These are phyloP conservation scores for Tetramorium bicarinatum DNA, from an alignment of 2,888 invertebrate genomes.

Conservation along the genomic window DNA sequence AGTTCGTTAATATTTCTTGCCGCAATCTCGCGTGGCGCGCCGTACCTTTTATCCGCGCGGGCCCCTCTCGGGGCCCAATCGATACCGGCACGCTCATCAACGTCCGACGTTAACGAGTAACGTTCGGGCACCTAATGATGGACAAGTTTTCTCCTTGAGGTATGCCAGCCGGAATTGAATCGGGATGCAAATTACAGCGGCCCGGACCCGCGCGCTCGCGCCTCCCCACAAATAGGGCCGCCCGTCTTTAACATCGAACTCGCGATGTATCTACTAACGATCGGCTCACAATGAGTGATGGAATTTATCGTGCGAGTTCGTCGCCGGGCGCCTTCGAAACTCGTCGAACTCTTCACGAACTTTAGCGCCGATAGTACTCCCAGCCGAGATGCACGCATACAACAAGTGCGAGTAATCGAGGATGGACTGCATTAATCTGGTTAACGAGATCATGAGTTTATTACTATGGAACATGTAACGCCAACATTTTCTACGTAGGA, in stretches of 20 bases:
- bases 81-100: slow-evolving; percentile 60
- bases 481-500: slow-evolving; percentile 5
- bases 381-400: background rate
- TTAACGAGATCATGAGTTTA: slow-evolving; percentile 55
- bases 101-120: slow-evolving; percentile 62
- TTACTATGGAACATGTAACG: slow-evolving; percentile 34
- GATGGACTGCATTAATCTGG: slow-evolving; percentile 41
- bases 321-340: slow-evolving; percentile 39
- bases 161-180: slow-evolving; percentile 71
- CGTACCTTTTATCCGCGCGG: slow-evolving; percentile 57
- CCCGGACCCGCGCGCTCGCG: slow-evolving; percentile 40
- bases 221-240: slow-evolving; percentile 46
- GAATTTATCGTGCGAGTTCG: slow-evolving; percentile 55
- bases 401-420: slow-evolving; percentile 22
- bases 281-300: slow-evolving; percentile 64
- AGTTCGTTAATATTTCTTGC: slow-evolving; percentile 63
- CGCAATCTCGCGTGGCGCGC: slow-evolving; percentile 55
- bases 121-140: slow-evolving; percentile 63
- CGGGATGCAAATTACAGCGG: slow-evolving; percentile 74
- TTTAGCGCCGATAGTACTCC: slow-evolving; percentile 27
- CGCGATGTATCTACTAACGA: slow-evolving; percentile 64
- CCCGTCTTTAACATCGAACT: slow-evolving; percentile 46
- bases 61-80: slow-evolving; percentile 43
- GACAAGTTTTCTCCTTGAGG: slow-evolving; percentile 64
- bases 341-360: slow-evolving; percentile 50